Base-by-base conservation (phyloP, 2,797 vertebrate species). In the Gymnothorax javanicus region DNA sequence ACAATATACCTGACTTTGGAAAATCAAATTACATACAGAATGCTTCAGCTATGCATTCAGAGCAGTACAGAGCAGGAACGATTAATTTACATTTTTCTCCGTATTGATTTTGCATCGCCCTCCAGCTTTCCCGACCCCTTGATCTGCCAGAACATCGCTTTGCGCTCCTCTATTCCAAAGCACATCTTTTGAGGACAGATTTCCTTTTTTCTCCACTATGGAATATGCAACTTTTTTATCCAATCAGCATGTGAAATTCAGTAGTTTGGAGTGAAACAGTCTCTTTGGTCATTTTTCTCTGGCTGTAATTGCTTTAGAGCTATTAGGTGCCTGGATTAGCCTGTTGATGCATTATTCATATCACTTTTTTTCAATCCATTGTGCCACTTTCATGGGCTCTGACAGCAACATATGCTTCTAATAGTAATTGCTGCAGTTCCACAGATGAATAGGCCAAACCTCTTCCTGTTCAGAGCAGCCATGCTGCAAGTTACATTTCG, bases 21-120 rank as follows among this genome's bases (percentile, higher is more conserved):
- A 64, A 91, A 93, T 94, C 85, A 87, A 91, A 94, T 95, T 92
- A 90, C 89, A 89, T 87, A 43, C 1, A 43, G 33, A 1, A 89
- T 91, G 89, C 90, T 87, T 89, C 90, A 90, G 89, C 93, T 90
- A 90, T 92, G 92, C 92, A 94, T 93, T 94, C 91, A 91, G 69
- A 93, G 92, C 86, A 89, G 87, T 60, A 83, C 85, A 56, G 86
- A 81, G 86, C 86, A 87, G 89, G 86, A 91, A 91, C 89, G 83
- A 64, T 71, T 91, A 8, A 87, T 95, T 94, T 92, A 92, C 89
- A 94, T 94, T 94, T 92, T 90, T 94, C 91, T 90, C 86, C 87
- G 62, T 92, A 94, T 94, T 91, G 93, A 95, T 94, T 95, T 52
- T 92, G 89, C 87, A 87, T 7, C 73, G 17, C 77, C 77, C 77